phyloP scores from a whole-genome alignment of 64 coral and sea anemone genomes.

The Hydrozoanthus tunicans region DNA sequence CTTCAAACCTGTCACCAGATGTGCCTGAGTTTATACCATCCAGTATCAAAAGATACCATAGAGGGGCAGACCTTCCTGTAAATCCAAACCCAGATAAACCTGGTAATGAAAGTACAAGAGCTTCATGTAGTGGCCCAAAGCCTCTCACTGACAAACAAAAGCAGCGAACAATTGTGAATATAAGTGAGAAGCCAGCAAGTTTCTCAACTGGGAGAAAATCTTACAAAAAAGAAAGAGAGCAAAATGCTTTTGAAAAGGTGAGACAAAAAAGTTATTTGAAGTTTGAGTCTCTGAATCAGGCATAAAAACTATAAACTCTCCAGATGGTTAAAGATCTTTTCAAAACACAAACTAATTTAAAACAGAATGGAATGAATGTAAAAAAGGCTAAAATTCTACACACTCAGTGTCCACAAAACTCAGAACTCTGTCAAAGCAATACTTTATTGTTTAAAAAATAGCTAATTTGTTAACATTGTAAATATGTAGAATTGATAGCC shows the following conservation, averaged over 20 bases:
- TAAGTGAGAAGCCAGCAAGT: not conserved
- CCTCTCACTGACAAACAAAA: not conserved
- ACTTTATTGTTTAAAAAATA: too few species aligned
- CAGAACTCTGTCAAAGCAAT: too few species aligned
- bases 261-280: not conserved
- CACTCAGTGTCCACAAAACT: too few species aligned
- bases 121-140: not conserved
- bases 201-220: constrained; percentile 7
- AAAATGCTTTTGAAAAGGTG: constrained; percentile 26
- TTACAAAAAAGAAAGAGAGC: constrained; percentile 47
- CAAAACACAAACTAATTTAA: too few species aligned
- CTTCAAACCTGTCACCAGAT: constrained; percentile 18
- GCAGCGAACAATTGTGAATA: not conserved
- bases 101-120: not conserved
- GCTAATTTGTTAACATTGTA: too few species aligned
- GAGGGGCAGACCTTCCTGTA: not conserved
- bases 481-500: too few species aligned
- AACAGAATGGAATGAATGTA: too few species aligned
- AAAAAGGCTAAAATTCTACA: too few species aligned
- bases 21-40: constrained; percentile 41
- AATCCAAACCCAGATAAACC: not conserved
- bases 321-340: not conserved
- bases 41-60: not conserved
- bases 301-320: not conserved
- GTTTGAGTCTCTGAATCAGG: not conserved